Base-by-base conservation (phyloP, 2,888 invertebrate genomes). In the Aradus depressus region DNA sequence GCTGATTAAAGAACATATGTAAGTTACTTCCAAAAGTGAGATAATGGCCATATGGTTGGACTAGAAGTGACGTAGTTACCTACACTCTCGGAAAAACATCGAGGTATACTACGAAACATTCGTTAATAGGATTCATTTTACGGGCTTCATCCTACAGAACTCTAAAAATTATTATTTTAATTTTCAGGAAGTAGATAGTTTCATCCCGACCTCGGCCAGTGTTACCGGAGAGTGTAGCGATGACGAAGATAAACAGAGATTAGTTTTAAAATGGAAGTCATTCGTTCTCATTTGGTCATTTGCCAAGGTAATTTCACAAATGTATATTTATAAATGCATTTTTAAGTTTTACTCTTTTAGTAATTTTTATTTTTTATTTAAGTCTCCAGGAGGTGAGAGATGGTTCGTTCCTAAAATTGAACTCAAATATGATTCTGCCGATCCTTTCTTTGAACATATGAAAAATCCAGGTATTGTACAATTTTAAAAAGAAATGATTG, bases 341-440 rank as follows among this genome's bases (percentile, higher is more conserved):
- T 37, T 8, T 22, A 22, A 38, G 38, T 28, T 19, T 10, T 21
- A 4, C 42, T 34, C 31, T 25, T n/a, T 32, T 25, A 35, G 6
- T 39, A 38, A 51, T 10, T 28, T 28, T n/a, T 28, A 10, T 28
- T 28, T 8, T 28, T 28, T 44, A 45, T 71, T 72, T 26, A 66
- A 88, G 87, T 87, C 88, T 2, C 85, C 86, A 22, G 88, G 89
- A 3, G 88, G 88, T 4, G 89, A 90, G 63, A 75, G 85, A 59
- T 92, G 91, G 91, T 90, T 86, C 65, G 81, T 87, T 1, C 81
- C 81, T 59, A 79, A 77, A 60, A 75, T 91, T 56, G 80, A 81
- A 61, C 68, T 91, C 51, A 75, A 75, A 3, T 88, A 85, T 67
- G 86, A 84, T 65, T 71, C 73, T 1, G 67, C 69, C 43, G 73